Evolutionary conservation across 2,113 vertebrate species (phyloP), one percentile per base, ranked within the genome.

Genomic region (Strigops habroptila): DNA sequence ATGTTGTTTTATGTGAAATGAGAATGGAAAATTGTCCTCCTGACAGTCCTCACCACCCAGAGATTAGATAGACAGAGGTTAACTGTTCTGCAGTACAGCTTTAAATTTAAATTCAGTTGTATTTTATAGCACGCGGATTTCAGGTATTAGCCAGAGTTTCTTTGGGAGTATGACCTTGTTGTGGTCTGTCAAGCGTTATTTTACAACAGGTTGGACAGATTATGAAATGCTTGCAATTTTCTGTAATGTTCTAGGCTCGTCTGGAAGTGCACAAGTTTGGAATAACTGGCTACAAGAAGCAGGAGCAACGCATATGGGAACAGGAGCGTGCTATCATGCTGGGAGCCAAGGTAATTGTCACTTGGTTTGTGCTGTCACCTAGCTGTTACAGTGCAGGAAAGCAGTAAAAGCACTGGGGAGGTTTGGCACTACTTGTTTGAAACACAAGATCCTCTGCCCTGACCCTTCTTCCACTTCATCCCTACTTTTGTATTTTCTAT

Each of bases 181-280:
- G 37, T 43, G 43, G 27, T 67, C n/a, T 83, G 22, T 57, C 35
- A 77, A 57, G 44, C 2, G 3, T 57, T 82, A 37, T 71, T 90
- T 84, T 83, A 48, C 46, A 78, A 4, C 23, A n/a, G 7, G 5
- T 7, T 53, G 31, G n/a, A 53, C 22, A 67, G 51, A 30, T 65
- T 23, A 17, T 7, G 11, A 88, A 88, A 43, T 37, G 18, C 10
- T 63, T 35, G 33, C 27, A n/a, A 14, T 69, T 82, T 69, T 37
- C 60, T 82, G 18, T 62, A 17, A 92, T 10, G 14, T 65, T 68
- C 35, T 87, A 99, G 99, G 99, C 99, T 76, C 99, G 99, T 23
- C 93, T 99, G 88, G 99, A 99, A 96, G 99, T 99, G 59, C 99
- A 99, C 96, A 98, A 98, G 10, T 99, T 99, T 97, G 99, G 99